These are phyloP conservation scores for Drosophila ezoana DNA, from an alignment of 2,888 invertebrate species.

Conservation along the genomic window DNA sequence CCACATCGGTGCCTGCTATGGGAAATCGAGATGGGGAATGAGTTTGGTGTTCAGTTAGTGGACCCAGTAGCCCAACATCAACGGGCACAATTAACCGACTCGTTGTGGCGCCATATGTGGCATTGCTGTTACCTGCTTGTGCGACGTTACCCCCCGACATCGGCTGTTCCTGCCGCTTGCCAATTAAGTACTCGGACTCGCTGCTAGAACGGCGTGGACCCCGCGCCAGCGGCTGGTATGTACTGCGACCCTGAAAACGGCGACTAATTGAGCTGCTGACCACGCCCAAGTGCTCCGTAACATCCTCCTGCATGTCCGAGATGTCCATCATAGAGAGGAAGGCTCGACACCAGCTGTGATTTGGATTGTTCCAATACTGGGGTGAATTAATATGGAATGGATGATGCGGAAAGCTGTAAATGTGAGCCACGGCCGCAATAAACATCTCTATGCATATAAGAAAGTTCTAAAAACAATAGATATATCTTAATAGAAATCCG, in stretches of 20 bases:
- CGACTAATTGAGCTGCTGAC: conserved; percentile 93
- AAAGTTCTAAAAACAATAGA: conserved; percentile 90
- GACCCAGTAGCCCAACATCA: conserved; percentile 52
- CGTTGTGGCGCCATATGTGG: conserved; percentile 63
- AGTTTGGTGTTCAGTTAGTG: conserved; percentile 59
- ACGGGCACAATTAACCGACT: conserved; percentile 63
- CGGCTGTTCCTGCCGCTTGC: conserved; percentile 68
- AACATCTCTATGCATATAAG: conserved; percentile 99
- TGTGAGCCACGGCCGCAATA: conserved; percentile 96
- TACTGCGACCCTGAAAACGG: conserved; percentile 90
- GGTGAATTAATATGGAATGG: conserved; percentile 89
- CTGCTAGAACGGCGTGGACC: conserved; percentile 88
- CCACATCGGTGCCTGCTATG: conserved; percentile 58
- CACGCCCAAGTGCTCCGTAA: conserved; percentile 96
- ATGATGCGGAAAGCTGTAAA: conserved; percentile 97
- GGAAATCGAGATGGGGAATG: conserved; percentile 70
- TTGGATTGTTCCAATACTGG: conserved; percentile 85
- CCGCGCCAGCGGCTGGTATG: conserved; percentile 89
- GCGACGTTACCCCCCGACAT: conserved; percentile 36
- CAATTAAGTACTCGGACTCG: conserved; percentile 84
- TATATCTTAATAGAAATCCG: neutral
- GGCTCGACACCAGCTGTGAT: conserved; percentile 89
- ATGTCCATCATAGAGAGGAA: conserved; percentile 98
- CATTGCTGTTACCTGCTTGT: conserved; percentile 58
- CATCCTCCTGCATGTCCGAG: conserved; percentile 97